Base-by-base conservation (phyloP, 2,797 vertebrate genomes). In the Lagorchestes hirsutus region DNA sequence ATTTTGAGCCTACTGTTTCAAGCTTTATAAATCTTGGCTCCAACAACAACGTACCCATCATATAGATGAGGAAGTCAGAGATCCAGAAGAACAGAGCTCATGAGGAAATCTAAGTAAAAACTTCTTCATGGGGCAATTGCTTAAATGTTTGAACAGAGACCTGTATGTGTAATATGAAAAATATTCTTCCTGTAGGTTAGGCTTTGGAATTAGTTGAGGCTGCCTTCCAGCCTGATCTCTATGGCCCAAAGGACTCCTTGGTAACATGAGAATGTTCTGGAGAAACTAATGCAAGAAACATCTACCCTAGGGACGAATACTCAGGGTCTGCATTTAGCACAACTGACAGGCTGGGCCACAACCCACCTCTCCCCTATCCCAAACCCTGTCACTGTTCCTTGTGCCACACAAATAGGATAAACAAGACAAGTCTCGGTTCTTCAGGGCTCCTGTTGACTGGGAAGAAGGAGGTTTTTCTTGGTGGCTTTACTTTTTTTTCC, bases 401-500 rank as follows among this genome's bases (percentile, higher is more conserved):
- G 1, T 74, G 52, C 90, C 90, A 54, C 50, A 91, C 90, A 91
- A 52, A 40, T 34, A 12, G 16, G 87, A 31, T 90, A 14, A 18
- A 62, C 10, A 10, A 29, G 4, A 50, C 52, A 27, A 55, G 50
- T 14, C 14, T 54, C 52, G 14, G 27, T 5, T 52, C 54, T 55
- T 91, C 50, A 91, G 74, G 29, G 74, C 93, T 59, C 91, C 95
- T 27, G 5, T 11, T 62, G 55, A 24, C 31, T 46, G 46, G 22
- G 27, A 28, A 10, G 57, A 8, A 54, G 93, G 90, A 55, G 62
- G 34, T 58, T 24, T 16, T 18, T 82, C 50, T 91, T 29, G 90
- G 90, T 52, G 52, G 22, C 40, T 82, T 82, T 46, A 46, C 92
- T 57, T 92, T n/a, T 92, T 52, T 92, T 90, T 92, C 40, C 62